Percentiles rank a stretch among this genome's conserved stretches.
phyloP scores from a whole-genome alignment of 1,140 invertebrate species.

The Adoxophyes honmai region DNA sequence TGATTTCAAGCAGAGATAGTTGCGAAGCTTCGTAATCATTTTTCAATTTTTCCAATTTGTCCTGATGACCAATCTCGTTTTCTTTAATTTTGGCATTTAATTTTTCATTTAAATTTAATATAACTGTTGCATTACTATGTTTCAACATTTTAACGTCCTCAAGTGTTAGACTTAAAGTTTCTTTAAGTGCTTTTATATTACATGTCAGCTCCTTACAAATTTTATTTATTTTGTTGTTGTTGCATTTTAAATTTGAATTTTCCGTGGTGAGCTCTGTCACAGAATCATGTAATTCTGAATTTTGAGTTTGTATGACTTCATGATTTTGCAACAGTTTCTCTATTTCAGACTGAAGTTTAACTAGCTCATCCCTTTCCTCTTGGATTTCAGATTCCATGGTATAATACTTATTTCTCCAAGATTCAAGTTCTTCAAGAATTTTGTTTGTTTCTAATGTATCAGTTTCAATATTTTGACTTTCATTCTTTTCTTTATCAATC shows the following conservation, averaged over 20 bases:
- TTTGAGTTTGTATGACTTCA: constrained; percentile 54
- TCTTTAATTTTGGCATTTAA: background rate
- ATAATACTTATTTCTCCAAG: constrained; percentile 59
- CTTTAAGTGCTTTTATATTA: constrained; percentile 32
- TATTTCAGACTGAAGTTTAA: constrained; percentile 67
- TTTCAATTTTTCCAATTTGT: constrained; percentile 34
- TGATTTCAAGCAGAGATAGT: no score
- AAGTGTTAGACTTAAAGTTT: constrained; percentile 29
- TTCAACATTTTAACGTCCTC: constrained; percentile 37
- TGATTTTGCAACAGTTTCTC: constrained; percentile 65
- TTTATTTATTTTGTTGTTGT: constrained; percentile 28
- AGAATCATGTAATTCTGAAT: constrained; percentile 38
- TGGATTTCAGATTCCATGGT: constrained; percentile 63
- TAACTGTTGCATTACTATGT: constrained; percentile 27
- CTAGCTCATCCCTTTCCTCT: constrained; percentile 69
- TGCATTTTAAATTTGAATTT: constrained; percentile 32
- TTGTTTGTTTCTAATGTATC: constrained; percentile 30
- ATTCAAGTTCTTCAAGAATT: constrained; percentile 42
- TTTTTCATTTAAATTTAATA: constrained; percentile 8
- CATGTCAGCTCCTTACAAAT: constrained; percentile 23
- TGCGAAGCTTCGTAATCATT: constrained; percentile 21
- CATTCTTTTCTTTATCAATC: constrained; percentile 32
- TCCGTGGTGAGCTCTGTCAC: constrained; percentile 43
- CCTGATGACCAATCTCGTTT: background rate
- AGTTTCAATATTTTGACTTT: constrained; percentile 24